These are phyloP conservation scores for Lepidocyrtinus sp. DNA, from an alignment of 2,888 invertebrate species.

Conservation along the genomic window DNA sequence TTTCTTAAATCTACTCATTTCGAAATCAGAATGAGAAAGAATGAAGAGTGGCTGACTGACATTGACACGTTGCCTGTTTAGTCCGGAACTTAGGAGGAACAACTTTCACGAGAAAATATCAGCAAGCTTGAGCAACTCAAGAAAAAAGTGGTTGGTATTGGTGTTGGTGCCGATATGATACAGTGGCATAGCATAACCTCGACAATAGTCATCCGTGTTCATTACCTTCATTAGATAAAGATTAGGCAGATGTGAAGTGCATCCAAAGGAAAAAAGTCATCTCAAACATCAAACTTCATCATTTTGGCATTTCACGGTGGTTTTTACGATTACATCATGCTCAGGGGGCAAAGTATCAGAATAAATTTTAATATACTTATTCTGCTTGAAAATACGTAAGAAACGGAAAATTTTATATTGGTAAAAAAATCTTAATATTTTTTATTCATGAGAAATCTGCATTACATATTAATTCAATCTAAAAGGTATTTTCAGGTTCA, in stretches of 20 bases:
- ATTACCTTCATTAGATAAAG: constrained; percentile 41
- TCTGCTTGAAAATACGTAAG: too few relatives aligned
- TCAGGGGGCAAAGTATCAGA: too few relatives aligned
- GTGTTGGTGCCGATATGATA: too few relatives aligned
- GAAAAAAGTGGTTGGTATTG: too few relatives aligned
- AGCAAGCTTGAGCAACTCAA: too few relatives aligned
- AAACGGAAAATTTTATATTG: too few relatives aligned
- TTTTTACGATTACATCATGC: too few relatives aligned
- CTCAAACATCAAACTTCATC: too few relatives aligned
- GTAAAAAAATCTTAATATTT: too few relatives aligned
- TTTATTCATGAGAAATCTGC: background rate
- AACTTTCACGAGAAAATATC: constrained; percentile 38
- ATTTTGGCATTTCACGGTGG: too few relatives aligned
- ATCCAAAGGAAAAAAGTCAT: background rate
- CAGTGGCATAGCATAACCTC: too few relatives aligned
- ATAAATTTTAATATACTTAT: too few relatives aligned
- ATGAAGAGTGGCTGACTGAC: constrained; percentile 21
- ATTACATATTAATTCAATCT: background rate
- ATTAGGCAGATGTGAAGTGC: background rate
- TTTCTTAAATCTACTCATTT: background rate
- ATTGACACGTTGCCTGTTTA: constrained; percentile 38
- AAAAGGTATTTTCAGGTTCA: background rate
- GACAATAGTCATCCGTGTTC: constrained; percentile 38
- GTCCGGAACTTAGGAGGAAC: background rate
- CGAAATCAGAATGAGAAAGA: background rate